These are phyloP conservation scores for Oligia latruncula DNA, from an alignment of 2,888 invertebrate species.

Conservation along the genomic window DNA sequence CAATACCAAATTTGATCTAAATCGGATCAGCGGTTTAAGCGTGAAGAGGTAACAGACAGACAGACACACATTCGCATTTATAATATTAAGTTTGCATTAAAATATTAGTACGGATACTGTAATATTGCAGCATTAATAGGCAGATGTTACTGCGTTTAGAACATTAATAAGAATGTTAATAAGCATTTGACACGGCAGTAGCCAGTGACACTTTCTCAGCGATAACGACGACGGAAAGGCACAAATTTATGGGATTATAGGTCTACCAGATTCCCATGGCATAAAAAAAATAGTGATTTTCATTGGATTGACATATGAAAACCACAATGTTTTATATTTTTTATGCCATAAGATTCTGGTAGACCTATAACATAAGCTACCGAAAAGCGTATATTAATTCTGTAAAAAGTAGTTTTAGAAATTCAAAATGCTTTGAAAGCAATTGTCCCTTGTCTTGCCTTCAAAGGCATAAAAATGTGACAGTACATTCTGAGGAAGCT, in stretches of 20 bases:
- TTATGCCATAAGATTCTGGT: no score
- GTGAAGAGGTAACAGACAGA: no score
- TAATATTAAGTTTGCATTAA: no score
- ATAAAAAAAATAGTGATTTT: no score
- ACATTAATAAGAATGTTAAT: not conserved
- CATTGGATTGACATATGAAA: no score
- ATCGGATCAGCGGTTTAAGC: no score
- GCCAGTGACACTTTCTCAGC: not conserved
- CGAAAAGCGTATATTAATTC: not conserved
- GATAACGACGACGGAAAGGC: not conserved
- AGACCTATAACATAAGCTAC: not conserved
- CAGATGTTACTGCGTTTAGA: not conserved
- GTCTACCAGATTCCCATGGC: no score
- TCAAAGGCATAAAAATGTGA: not conserved
- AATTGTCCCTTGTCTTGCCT: not conserved
- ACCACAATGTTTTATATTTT: no score
- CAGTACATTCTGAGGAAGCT: not conserved
- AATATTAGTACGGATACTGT: no score
- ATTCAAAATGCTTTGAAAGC: not conserved
- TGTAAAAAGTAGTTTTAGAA: not conserved
- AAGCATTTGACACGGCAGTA: not conserved
- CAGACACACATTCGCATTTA: no score
- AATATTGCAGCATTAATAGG: not conserved
- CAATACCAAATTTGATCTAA: no score
- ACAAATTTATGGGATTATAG: not conserved